Base-by-base conservation (phyloP, 2,113 vertebrate species). In the Castor canadensis region DNA sequence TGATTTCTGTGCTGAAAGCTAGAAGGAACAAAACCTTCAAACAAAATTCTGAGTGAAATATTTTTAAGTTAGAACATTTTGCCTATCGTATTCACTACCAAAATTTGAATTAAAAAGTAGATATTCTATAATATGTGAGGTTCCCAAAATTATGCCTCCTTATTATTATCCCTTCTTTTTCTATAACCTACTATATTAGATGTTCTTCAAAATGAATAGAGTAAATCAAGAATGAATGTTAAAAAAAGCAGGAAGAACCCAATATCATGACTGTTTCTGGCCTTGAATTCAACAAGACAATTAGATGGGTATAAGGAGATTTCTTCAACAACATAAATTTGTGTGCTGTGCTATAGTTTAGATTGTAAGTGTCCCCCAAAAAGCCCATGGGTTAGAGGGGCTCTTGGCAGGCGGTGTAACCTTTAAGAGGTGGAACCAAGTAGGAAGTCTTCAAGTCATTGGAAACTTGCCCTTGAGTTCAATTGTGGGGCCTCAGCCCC, bases 1-100 rank as follows among this genome's bases (percentile, higher is more conserved):
- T 13, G 30, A 17, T 35, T 69, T 88, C 32, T n/a, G 40, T 69
- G 52, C 35, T 92, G 30, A 79, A 75, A 95, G 17, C 30, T n/a
- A 52, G 10, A 83, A 88, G 11, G 69, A 82, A 92, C 60, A 93
- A 90, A 72, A 13, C 24, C 9, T 22, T 81, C n/a, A 73, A 38
- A 72, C 58, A 60, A 2, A 60, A 49, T 66, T 52, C 15, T 79
- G 28, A 52, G 11, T 58, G 30, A 73, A 58, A 54, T 43, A 17
- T 28, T 71, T 26, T 2, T 13, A 19, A 82, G 22, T 73, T 72
- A 75, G 10, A 82, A 38, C 32, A 66, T 5, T 73, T 24, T 81
- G 56, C 28, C 60, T 69, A 38, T 73, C 20, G 80, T 81, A 87
- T 30, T 47, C 26, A 73, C 40, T 62, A 9, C 16, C 62, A 73